A percentile compares a stretch with the other conserved stretches of the same genome.
These are phyloP conservation scores for Oasisia sp. DNA, from an alignment of 2,888 invertebrate species.

Conservation along the genomic window DNA sequence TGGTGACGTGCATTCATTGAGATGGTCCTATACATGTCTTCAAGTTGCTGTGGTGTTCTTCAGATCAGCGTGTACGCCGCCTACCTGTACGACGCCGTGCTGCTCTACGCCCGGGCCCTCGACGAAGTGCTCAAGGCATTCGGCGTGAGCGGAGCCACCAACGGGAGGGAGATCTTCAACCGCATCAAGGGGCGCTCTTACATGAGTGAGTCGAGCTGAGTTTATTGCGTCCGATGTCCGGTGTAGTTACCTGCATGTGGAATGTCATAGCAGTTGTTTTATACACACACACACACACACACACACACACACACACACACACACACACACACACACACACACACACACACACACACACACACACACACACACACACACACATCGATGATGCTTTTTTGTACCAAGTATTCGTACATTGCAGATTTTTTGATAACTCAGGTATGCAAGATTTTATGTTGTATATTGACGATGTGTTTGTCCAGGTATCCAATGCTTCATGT, in stretches of 20 bases:
- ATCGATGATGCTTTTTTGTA: no score
- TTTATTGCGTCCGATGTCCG: not conserved
- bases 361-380: not conserved
- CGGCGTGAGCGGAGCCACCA: conserved; percentile 68
- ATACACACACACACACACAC: conserved; percentile 6
- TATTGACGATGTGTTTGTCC: no score
- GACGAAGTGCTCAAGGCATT: conserved; percentile 78
- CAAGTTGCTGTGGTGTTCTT: not conserved
- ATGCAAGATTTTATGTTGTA: no score
- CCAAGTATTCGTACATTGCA: no score
- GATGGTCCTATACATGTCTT: not conserved
- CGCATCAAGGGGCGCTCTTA: conserved; percentile 75
- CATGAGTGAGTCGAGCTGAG: conserved; percentile 76
- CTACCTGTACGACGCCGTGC: conserved; percentile 74
- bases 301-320: not conserved
- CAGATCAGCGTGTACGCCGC: conserved; percentile 60
- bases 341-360: conserved; percentile 1
- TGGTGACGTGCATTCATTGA: no score
- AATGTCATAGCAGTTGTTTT: no score
- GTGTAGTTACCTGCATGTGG: not conserved
- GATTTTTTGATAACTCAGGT: no score
- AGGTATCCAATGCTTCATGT: no score
- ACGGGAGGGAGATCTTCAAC: conserved; percentile 76
- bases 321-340: not conserved
- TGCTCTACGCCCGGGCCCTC: conserved; percentile 85